These are phyloP conservation scores for Vireo altiloquus DNA, from an alignment of 2,113 vertebrate genomes.

Conservation along the genomic window DNA sequence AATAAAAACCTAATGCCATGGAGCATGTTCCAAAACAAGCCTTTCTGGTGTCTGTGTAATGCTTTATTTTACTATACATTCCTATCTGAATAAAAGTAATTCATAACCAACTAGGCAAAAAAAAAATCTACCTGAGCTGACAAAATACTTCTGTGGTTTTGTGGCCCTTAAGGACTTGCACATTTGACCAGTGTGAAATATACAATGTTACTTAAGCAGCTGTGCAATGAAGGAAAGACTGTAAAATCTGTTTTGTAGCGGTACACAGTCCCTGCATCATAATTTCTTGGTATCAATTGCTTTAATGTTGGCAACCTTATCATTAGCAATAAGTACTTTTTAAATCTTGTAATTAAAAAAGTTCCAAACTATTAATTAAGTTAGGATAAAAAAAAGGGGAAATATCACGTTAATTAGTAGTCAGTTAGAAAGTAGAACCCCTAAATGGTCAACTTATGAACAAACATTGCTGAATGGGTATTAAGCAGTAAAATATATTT, in stretches of 20 bases:
- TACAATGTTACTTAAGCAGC: neutral
- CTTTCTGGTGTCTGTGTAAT: neutral
- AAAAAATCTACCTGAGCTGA: neutral
- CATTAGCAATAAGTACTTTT: neutral
- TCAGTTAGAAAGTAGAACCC: neutral
- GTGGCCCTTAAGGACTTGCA: neutral
- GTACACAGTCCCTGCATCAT: neutral
- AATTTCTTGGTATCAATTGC: neutral
- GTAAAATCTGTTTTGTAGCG: neutral
- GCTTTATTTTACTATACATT: neutral
- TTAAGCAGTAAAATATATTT: neutral
- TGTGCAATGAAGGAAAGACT: neutral
- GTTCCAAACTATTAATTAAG: neutral
- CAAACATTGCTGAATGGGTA: neutral
- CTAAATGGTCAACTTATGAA: neutral
- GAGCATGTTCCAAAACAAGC: neutral
- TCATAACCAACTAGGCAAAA: neutral
- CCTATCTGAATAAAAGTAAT: neutral
- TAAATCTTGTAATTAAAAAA: neutral
- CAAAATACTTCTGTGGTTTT: neutral
- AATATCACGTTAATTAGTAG: neutral
- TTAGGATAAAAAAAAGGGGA: neutral
- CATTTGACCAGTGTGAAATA: neutral
- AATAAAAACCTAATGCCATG: neutral
- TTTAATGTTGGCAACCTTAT: neutral